These are phyloP conservation scores for Hetaerina titia DNA, from an alignment of 2,888 invertebrate species.

Conservation along the genomic window DNA sequence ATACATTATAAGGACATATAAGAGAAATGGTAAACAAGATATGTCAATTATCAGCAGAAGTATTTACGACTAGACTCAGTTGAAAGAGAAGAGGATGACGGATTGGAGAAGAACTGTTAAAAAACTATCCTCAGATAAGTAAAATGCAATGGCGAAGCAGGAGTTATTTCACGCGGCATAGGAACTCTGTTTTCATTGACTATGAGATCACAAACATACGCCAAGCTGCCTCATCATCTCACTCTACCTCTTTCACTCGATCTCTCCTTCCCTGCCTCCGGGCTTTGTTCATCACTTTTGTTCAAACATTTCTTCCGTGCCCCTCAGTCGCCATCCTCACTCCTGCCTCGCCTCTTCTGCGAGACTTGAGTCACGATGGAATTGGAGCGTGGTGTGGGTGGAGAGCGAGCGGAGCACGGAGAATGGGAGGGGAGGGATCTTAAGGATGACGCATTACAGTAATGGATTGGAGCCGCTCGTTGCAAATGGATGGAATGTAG, in stretches of 20 bases:
- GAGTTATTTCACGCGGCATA: too few species aligned
- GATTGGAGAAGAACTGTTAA: too few species aligned
- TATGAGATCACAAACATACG: too few species aligned
- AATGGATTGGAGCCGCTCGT: conserved; percentile 60
- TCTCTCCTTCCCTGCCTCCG: background rate
- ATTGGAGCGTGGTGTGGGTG: background rate
- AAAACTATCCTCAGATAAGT: too few species aligned
- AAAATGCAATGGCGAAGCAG: too few species aligned
- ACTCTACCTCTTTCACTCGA: background rate
- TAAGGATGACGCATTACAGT: conserved; percentile 47
- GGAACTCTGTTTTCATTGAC: too few species aligned
- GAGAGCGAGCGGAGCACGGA: too few species aligned
- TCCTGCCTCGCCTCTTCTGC: background rate
- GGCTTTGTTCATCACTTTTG: background rate
- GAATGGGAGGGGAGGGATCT: background rate
- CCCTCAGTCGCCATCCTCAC: background rate
- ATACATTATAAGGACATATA: too few species aligned
- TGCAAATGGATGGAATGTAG: conserved; percentile 45
- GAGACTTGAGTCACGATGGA: background rate
- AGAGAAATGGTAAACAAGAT: too few species aligned
- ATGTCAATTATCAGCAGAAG: too few species aligned
- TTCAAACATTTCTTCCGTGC: background rate
- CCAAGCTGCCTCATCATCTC: background rate
- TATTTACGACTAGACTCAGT: too few species aligned
- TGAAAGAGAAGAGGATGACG: too few species aligned